Percentiles rank a stretch among this genome's conserved stretches.
Conservation (phyloP, 1,140 invertebrate genomes). For the Odontomachus brunneus region DNA sequence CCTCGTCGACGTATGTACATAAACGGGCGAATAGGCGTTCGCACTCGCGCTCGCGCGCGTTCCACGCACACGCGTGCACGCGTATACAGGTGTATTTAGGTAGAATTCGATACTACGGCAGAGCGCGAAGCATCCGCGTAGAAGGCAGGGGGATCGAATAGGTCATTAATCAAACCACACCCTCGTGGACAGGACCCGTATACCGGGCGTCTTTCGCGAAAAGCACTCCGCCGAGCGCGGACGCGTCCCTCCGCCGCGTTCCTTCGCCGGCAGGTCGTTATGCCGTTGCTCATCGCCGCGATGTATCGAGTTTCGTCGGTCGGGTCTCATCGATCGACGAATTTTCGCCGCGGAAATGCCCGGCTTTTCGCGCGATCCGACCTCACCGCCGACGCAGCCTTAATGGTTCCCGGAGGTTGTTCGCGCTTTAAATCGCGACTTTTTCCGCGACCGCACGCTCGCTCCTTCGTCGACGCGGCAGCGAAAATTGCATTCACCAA, state of each 20-base stretch:
- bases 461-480: neutral
- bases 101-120: slow-evolving; percentile 82
- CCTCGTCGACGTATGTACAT: slow-evolving; percentile 54
- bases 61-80: slow-evolving; percentile 44
- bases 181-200: slow-evolving; percentile 81
- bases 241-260: slow-evolving; percentile 24
- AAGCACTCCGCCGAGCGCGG: slow-evolving; percentile 37
- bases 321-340: slow-evolving; percentile 28
- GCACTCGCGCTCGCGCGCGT: slow-evolving; percentile 51
- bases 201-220: slow-evolving; percentile 82
- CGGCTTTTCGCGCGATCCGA: slow-evolving; percentile 22
- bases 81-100: slow-evolving; percentile 80
- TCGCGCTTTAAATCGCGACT: neutral
- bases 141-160: slow-evolving; percentile 81
- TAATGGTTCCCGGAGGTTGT: slow-evolving; percentile 29
- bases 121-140: slow-evolving; percentile 76
- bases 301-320: slow-evolving; percentile 5
- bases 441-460: neutral
- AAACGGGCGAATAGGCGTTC: slow-evolving; percentile 60
- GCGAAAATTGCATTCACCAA: neutral
- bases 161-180: slow-evolving; percentile 86
- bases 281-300: neutral
- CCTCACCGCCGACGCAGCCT: slow-evolving; percentile 10
- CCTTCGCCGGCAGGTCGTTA: neutral
- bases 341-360: slow-evolving; percentile 39